Conservation (phyloP, 2,113 vertebrate genomes). For the Seriola dumerili region DNA sequence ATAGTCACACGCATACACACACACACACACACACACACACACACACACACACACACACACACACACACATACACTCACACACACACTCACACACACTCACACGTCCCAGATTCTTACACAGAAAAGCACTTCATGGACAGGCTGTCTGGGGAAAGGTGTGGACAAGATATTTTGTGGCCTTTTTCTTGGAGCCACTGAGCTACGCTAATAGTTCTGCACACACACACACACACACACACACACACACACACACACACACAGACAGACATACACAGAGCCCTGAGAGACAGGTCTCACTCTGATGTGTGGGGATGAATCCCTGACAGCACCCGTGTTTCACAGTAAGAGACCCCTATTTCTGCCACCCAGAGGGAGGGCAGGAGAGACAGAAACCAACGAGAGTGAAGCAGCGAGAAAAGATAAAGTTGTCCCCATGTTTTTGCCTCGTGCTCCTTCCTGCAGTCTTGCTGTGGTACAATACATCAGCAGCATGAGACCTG, state of each 20-base stretch:
- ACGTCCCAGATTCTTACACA: conserved; percentile 71
- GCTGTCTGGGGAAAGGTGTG: conserved; percentile 74
- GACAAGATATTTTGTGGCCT: conserved; percentile 73
- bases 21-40: conserved; percentile 22
- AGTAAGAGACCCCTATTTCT: conserved; percentile 71
- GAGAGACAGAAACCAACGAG: conserved; percentile 30
- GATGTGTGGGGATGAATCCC: conserved; percentile 44
- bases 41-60: conserved; percentile 42
- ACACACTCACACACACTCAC: conserved; percentile 28
- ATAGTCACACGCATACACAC: conserved; percentile 15
- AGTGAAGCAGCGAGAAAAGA: conserved; percentile 25
- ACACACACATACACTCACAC: conserved; percentile 9
- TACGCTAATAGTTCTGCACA: conserved; percentile 65
- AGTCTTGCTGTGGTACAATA: conserved; percentile 41
- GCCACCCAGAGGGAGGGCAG: conserved; percentile 48
- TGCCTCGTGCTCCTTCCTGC: conserved; percentile 10
- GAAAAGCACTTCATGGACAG: conserved; percentile 81
- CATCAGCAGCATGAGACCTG: conserved; percentile 42
- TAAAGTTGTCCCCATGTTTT: conserved; percentile 47
- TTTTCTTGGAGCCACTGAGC: conserved; percentile 59
- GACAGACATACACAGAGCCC: conserved; percentile 15
- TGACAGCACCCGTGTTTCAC: conserved; percentile 60
- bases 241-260: conserved; percentile 12
- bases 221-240: not conserved
- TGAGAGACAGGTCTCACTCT: conserved; percentile 61